Evolutionary conservation across 2,888 invertebrate species (phyloP).

Genomic region (Dilophus febrilis): DNA sequence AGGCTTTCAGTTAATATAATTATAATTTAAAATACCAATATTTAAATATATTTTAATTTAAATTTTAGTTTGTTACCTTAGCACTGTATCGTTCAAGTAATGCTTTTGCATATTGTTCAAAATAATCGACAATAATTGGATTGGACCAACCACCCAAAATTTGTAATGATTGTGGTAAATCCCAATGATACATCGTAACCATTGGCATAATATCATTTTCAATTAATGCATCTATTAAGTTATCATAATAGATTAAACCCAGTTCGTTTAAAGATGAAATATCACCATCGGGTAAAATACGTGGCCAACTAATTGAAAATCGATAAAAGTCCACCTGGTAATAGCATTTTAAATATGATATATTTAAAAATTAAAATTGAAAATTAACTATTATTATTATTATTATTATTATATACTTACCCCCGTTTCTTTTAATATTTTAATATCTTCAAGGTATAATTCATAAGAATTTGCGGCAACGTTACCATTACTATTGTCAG

Average conservation of each 20-base stretch:
- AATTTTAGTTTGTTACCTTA: slow-evolving; percentile 15
- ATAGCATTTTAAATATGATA: too few species aligned
- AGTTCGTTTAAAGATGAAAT: slow-evolving; percentile 36
- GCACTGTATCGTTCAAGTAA: slow-evolving; percentile 10
- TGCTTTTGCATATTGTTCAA: slow-evolving; percentile 32
- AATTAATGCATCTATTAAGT: slow-evolving; percentile 41
- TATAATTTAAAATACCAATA: too few species aligned
- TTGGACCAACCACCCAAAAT: slow-evolving; percentile 36
- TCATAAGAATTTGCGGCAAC: slow-evolving; percentile 3
- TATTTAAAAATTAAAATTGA: too few species aligned
- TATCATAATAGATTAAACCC: slow-evolving; percentile 46
- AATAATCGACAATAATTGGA: slow-evolving; percentile 30
- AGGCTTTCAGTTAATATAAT: neutral
- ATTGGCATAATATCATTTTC: slow-evolving; percentile 42
- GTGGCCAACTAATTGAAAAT: slow-evolving; percentile 45
- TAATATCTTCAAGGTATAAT: neutral
- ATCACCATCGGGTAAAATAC: slow-evolving; percentile 41
- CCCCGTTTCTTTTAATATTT: too few species aligned
- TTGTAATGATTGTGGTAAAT: slow-evolving; percentile 35
- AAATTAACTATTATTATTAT: too few species aligned
- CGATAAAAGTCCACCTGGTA: slow-evolving; percentile 32
- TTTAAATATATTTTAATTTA: too few species aligned
- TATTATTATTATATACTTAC: too few species aligned
- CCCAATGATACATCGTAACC: slow-evolving; percentile 39
- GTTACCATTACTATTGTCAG: neutral